Percentiles rank a stretch among this genome's conserved stretches.
Conservation (phyloP, 2,113 vertebrate species). For the Nanorana parkeri region DNA sequence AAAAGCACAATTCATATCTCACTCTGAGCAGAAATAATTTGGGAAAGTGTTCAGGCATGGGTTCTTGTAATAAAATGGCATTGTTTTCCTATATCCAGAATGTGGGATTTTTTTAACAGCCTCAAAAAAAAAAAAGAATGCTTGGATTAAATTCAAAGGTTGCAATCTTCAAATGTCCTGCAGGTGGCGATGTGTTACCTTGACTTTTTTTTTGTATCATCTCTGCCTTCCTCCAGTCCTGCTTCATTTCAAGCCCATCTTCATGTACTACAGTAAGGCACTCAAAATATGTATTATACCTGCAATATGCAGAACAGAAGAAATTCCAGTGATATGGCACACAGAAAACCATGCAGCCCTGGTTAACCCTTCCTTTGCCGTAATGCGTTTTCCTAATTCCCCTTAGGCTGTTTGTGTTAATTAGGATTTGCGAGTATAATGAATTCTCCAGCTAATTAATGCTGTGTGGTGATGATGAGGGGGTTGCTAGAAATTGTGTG, state of each 20-base stretch:
- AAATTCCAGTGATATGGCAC: conserved; percentile 8
- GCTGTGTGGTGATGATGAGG: conserved; percentile 53
- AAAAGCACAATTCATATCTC: background rate
- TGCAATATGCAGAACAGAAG: background rate
- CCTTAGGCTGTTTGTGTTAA: conserved; percentile 57
- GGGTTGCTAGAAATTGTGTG: conserved; percentile 48
- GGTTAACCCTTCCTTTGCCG: conserved; percentile 45
- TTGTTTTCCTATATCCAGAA: background rate
- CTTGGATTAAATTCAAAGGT: background rate
- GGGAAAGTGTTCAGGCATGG: background rate
- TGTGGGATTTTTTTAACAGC: background rate
- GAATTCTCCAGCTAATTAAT: conserved; percentile 58
- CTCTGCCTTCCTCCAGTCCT: background rate
- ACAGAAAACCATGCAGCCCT: conserved; percentile 25
- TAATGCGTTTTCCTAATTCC: conserved; percentile 38
- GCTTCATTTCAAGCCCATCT: conserved; percentile 21
- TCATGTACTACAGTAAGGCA: conserved; percentile 50
- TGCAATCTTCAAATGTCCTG: conserved; percentile 4
- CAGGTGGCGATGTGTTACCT: conserved; percentile 38
- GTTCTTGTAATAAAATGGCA: conserved; percentile 5
- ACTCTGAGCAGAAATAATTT: background rate
- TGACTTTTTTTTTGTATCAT: conserved; percentile 12
- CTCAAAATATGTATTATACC: conserved; percentile 25
- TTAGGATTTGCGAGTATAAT: conserved; percentile 57
- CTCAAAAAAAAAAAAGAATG: too few relatives aligned